Evolutionary conservation across 2,888 invertebrate genomes (phyloP), one percentile per base, ranked within the genome.

Genomic region (Phortica magna): DNA sequence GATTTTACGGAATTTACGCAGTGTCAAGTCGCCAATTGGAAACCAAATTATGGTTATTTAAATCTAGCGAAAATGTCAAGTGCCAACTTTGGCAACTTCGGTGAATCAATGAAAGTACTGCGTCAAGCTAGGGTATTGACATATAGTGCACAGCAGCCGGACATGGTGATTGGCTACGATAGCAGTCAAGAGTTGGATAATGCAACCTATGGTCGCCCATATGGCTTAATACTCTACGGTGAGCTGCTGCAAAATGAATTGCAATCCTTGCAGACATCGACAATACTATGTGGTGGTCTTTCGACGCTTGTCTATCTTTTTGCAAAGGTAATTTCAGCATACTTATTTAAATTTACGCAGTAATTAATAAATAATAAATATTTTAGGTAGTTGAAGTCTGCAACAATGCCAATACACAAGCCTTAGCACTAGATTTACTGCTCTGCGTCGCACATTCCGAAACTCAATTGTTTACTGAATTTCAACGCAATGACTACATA

Each of bases 231-330:
- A 73, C 88, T 89, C 5, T 91, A 91, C 76, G 92, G 91, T 0
- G 87, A 89, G 55, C 77, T 91, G 70, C 17, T 79, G 53, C 85
- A 89, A 68, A 88, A 88, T 65, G 82, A 85, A 59, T 81, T 91
- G 0, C 83, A 88, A 59, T 90, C 92, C 1, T 77, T 92, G 17
- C 91, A 91, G 78, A 88, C 90, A 4, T 89, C 92, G 9, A 88
- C 90, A 19, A 82, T 88, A 6, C 84, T 92, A 9, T 89, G 88
- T 31, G 95, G 95, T 0, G 95, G 95, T 0, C 92, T 94, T 0
- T 94, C 94, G 9, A 92, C 94, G 67, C 93, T 95, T 84, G 91
- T 96, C 0, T 95, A 94, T 81, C 91, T 96, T 0, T 95, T 95
- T 84, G 95, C 95, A 0, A 93, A 95, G 91, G 95, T 95, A 84